Conservation (phyloP, 2,113 vertebrate species). For the Myocastor coypus region DNA sequence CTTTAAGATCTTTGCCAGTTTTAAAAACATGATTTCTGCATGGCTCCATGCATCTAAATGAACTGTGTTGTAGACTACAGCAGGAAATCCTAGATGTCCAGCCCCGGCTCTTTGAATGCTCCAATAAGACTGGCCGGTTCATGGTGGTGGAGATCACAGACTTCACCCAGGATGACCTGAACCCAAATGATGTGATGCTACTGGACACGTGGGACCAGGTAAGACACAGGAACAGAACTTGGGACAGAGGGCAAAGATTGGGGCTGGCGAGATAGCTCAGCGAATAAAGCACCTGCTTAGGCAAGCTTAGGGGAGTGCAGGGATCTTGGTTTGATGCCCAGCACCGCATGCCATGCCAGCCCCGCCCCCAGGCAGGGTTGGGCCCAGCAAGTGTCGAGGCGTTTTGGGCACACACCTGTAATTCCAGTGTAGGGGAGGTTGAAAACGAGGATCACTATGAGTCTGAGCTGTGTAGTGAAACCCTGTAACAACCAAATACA, state of each 20-base stretch:
- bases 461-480: no score
- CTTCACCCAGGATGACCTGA: constrained; percentile 93
- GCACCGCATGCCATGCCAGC: no score
- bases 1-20: background rate
- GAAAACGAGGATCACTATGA: no score
- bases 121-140: constrained; percentile 93
- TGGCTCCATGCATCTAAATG: background rate
- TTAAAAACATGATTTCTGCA: background rate
- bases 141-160: constrained; percentile 90
- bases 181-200: constrained; percentile 92
- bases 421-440: no score
- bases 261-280: no score
- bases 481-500: no score
- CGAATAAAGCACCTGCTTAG: no score
- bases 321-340: no score
- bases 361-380: no score
- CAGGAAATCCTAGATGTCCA: constrained; percentile 86
- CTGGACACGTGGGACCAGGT: constrained; percentile 97
- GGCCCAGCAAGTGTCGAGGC: no score
- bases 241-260: background rate
- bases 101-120: constrained; percentile 94
- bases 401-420: no score
- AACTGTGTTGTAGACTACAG: constrained; percentile 87
- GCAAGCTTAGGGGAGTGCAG: no score
- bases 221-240: background rate